A percentile compares a stretch with the other conserved stretches of the same genome.
These are phyloP conservation scores for Laupala kohalensis DNA, from an alignment of 1,140 invertebrate genomes.

Conservation along the genomic window DNA sequence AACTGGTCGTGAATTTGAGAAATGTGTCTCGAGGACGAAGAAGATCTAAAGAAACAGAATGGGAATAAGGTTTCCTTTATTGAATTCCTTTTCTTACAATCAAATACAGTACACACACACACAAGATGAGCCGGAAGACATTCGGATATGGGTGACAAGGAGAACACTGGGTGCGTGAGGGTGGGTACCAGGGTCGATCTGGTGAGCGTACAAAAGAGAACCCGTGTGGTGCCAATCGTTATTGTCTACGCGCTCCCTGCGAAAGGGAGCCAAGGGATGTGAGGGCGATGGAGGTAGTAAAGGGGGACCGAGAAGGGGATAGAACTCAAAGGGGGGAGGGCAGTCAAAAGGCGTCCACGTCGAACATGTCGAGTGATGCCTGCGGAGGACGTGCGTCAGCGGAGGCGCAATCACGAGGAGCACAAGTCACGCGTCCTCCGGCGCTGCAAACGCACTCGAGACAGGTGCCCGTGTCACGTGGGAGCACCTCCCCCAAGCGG, in stretches of 20 bases:
- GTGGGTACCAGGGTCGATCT: background rate
- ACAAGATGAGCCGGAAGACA: background rate
- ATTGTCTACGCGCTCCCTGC: background rate
- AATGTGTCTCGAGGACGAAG: too few relatives aligned
- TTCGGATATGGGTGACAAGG: background rate
- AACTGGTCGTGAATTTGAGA: too few relatives aligned
- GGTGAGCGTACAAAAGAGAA: background rate
- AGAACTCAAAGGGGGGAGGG: background rate
- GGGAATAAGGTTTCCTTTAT: too few relatives aligned
- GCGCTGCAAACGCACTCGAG: slow-evolving; percentile 50
- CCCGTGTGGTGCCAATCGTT: background rate
- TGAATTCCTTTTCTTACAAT: too few relatives aligned
- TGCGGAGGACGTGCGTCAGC: slow-evolving; percentile 28
- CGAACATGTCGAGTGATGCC: slow-evolving; percentile 24
- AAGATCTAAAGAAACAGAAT: too few relatives aligned
- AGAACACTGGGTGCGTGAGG: background rate
- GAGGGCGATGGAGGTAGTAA: background rate
- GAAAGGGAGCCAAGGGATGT: background rate
- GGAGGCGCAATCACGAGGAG: slow-evolving; percentile 41
- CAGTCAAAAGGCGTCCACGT: slow-evolving; percentile 22
- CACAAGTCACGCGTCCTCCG: slow-evolving; percentile 49
- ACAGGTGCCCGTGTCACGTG: slow-evolving; percentile 53
- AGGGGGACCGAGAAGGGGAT: background rate
- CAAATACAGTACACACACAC: background rate
- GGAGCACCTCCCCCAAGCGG: slow-evolving; percentile 44